Conservation (phyloP, 2,888 invertebrate species). For the Cephus pygmeus region DNA sequence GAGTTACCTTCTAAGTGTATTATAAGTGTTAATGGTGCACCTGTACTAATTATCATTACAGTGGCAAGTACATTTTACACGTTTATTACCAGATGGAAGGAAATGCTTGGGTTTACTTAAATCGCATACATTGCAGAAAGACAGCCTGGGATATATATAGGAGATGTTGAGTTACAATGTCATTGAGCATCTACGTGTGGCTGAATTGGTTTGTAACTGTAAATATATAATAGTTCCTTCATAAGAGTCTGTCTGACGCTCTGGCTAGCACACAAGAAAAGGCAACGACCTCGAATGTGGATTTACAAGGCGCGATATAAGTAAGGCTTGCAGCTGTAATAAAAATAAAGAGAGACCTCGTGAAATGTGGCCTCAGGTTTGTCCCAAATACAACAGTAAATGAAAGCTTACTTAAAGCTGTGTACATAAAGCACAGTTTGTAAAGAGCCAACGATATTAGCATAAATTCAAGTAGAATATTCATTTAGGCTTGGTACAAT, state of each 20-base stretch:
- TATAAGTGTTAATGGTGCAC: neutral
- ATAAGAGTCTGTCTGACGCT: slow-evolving; percentile 41
- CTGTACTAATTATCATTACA: neutral
- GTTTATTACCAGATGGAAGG: neutral
- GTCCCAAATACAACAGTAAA: slow-evolving; percentile 17
- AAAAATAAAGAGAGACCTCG: slow-evolving; percentile 16
- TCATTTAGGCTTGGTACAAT: neutral
- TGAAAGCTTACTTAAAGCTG: neutral
- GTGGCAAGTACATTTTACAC: neutral
- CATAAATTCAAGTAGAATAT: neutral
- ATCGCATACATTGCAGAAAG: neutral
- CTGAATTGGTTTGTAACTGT: slow-evolving; percentile 37
- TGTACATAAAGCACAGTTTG: neutral
- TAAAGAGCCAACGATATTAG: neutral
- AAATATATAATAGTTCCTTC: slow-evolving; percentile 32
- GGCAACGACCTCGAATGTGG: slow-evolving; percentile 51
- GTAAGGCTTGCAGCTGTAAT: slow-evolving; percentile 15
- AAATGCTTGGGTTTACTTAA: neutral
- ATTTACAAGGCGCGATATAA: slow-evolving; percentile 46
- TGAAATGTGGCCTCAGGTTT: slow-evolving; percentile 20
- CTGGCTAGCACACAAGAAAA: slow-evolving; percentile 40
- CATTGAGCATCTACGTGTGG: slow-evolving; percentile 4
- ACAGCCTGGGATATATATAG: neutral
- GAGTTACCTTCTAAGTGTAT: neutral
- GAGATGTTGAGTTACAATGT: neutral